Base-by-base conservation (phyloP, 2,113 vertebrate genomes). In the Chamaea fasciata region DNA sequence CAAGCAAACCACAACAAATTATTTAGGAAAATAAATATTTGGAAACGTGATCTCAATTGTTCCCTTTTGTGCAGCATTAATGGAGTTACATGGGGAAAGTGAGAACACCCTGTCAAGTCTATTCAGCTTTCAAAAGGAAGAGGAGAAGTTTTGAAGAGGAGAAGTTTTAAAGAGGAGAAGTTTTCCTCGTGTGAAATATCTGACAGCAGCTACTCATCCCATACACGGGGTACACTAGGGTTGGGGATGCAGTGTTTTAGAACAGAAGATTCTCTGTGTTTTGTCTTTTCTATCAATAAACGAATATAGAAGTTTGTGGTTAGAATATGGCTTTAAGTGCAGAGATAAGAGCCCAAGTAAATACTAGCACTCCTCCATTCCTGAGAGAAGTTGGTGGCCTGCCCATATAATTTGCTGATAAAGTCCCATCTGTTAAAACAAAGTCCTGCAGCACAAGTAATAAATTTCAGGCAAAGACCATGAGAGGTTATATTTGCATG, bases 391-490 rank as follows among this genome's bases (percentile, higher is more conserved):
- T 96, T 97, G 98, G 98, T 98, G 97, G 96, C 96, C 95, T 97
- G 98, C 97, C 97, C 97, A 96, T 96, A 94, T 94, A 97, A 98
- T 97, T 97, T 97, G 97, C 98, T 98, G 98, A 98, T 98, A 98
- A 98, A 98, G 96, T 94, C 95, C 98, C 98, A 98, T 98, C 98
- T 98, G 98, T 98, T 98, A 96, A 98, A 98, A 98, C 97, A 98
- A 98, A 98, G 97, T 94, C 31, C 87, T 83, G 92, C 78, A 94
- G 94, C 75, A n/a, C 39, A 79, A 94, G 97, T 96, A 97, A 98
- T 98, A 96, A 98, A 97, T 98, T 98, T 98, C 92, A 98, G 87
- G 96, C 94, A 81, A 90, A 97, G 97, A 97, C 96, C 83, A 17
- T 59, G 95, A 97, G 96, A 95, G 92, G 94, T 97, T 98, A 94